These are phyloP conservation scores for Mionectes macconnelli DNA, from an alignment of 2,113 vertebrate genomes.

Conservation along the genomic window DNA sequence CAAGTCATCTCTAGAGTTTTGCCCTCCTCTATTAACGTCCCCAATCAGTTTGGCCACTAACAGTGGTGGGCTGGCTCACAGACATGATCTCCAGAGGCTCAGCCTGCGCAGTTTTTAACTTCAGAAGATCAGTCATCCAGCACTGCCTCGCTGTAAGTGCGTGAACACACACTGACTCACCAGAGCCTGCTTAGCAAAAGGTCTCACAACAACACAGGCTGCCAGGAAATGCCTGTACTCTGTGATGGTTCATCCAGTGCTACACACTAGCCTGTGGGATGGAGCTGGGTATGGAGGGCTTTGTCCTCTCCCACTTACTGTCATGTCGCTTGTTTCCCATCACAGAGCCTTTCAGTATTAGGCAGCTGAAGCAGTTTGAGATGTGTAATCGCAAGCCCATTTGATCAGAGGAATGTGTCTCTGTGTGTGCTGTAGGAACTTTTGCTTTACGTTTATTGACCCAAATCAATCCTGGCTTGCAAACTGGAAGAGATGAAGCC, in stretches of 20 bases:
- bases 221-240: background rate
- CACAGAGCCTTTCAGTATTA: conserved; percentile 15
- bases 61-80: background rate
- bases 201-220: background rate
- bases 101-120: background rate
- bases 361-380: background rate
- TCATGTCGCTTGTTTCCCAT: conserved; percentile 15
- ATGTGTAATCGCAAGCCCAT: background rate
- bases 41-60: background rate
- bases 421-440: background rate
- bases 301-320: background rate
- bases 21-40: fast-evolving
- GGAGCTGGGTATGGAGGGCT: background rate
- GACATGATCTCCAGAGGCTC: background rate
- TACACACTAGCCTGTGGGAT: conserved; percentile 20
- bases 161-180: background rate
- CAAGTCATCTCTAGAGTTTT: background rate
- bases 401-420: background rate
- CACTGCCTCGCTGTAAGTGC: background rate
- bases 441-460: background rate
- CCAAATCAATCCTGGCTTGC: conserved; percentile 15
- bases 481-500: conserved; percentile 19
- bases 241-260: background rate
- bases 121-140: background rate
- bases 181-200: background rate